A percentile compares a stretch with the other conserved stretches of the same genome.
phyloP scores from a whole-genome alignment of 37 sponge, comb jelly and placozoan species.

The Bolinopsis microptera region DNA sequence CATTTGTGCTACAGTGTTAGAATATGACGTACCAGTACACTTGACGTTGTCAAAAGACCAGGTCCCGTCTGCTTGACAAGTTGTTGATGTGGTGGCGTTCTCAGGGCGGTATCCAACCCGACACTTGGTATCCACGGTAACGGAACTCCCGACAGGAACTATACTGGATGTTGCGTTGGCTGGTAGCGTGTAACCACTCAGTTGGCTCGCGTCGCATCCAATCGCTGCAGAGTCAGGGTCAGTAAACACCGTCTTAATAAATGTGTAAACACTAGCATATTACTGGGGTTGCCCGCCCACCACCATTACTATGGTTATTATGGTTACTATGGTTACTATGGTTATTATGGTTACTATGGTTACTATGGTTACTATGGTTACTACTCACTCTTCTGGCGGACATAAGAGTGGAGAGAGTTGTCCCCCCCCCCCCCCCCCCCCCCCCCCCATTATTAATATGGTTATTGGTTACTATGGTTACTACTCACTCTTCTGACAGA shows the following conservation, averaged over 20 bases:
- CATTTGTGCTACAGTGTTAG: too few relatives aligned
- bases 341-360: too few relatives aligned
- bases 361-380: too few relatives aligned
- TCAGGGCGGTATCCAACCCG: conserved; percentile 1
- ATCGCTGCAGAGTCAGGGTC: not conserved
- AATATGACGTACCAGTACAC: conserved; percentile 14
- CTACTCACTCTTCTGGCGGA: conserved; percentile 59
- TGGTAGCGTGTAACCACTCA: not conserved
- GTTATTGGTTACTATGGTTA: too few relatives aligned
- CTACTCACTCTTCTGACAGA: too few relatives aligned
- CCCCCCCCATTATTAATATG: too few relatives aligned
- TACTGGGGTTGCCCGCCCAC: too few relatives aligned
- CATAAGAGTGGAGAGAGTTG: conserved; percentile 14
- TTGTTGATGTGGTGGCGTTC: not conserved
- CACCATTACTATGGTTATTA: too few relatives aligned
- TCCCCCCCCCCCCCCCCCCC: not conserved
- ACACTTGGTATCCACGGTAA: not conserved
- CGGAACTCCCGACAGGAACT: not conserved
- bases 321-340: too few relatives aligned
- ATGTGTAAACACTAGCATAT: too few relatives aligned
- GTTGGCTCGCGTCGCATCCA: not conserved
- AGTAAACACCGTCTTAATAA: too few relatives aligned
- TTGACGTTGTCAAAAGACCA: not conserved
- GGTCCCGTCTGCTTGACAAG: not conserved
- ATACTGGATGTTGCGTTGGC: not conserved